Conservation (phyloP, 1,140 invertebrate genomes). For the Papilio polyxenes region DNA sequence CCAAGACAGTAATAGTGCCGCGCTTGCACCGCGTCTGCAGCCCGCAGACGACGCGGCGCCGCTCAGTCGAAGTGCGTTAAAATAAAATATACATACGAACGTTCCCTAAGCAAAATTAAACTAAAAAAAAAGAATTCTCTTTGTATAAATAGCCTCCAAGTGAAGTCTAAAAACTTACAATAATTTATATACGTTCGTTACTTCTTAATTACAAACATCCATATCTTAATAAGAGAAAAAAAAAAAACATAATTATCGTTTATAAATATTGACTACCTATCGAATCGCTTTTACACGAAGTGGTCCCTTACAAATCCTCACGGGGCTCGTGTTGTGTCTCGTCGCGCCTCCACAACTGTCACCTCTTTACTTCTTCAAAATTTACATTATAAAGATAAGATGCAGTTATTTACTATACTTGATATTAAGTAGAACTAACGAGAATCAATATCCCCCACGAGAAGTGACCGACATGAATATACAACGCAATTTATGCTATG, state of each 20-base stretch:
- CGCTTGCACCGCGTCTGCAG: too few species aligned
- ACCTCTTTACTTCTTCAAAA: neutral
- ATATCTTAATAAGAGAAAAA: neutral
- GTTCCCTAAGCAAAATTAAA: constrained; percentile 34
- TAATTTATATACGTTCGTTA: constrained; percentile 29
- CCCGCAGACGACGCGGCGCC: too few species aligned
- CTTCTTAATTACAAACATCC: constrained; percentile 31
- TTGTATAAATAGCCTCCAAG: constrained; percentile 31
- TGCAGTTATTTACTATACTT: constrained; percentile 16
- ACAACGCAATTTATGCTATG: constrained; percentile 1
- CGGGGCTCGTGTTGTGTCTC: too few species aligned
- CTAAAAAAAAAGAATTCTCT: neutral
- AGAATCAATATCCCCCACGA: neutral
- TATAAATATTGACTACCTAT: neutral
- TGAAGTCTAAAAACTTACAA: neutral
- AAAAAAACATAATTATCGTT: neutral
- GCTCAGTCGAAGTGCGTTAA: too few species aligned
- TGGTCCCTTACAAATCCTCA: constrained; percentile 32
- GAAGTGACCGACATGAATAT: neutral
- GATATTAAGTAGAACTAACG: neutral
- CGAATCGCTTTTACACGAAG: constrained; percentile 43
- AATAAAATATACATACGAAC: constrained; percentile 46
- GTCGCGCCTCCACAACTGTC: neutral
- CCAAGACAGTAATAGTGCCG: neutral
- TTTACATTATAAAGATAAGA: neutral